Evolutionary conservation across 2,113 vertebrate genomes (phyloP).

Genomic region (Neolamprologus longior): DNA sequence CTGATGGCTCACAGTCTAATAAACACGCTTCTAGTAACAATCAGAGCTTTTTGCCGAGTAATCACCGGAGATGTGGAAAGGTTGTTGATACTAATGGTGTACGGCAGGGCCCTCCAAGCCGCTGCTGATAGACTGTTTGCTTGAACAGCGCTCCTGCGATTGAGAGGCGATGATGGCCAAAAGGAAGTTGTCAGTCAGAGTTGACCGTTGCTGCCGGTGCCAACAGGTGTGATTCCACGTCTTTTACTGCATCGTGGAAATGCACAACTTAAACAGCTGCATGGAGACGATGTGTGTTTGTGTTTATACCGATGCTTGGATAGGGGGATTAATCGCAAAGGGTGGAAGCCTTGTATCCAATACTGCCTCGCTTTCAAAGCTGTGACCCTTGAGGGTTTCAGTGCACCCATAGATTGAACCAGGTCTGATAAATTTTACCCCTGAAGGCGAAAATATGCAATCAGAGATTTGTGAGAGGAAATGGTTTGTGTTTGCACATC

Average conservation of each 20-base stretch:
- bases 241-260: slow-evolving; percentile 20
- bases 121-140: slow-evolving; percentile 63
- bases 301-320: neutral
- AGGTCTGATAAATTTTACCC: neutral
- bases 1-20: slow-evolving; percentile 13
- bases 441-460: neutral
- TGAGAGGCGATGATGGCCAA: slow-evolving; percentile 55
- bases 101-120: slow-evolving; percentile 14
- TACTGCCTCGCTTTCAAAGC: slow-evolving; percentile 5
- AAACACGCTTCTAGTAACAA: slow-evolving; percentile 28
- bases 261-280: slow-evolving; percentile 49
- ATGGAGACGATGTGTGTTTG: neutral
- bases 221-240: slow-evolving; percentile 56
- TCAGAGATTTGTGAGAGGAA: neutral
- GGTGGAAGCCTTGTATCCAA: slow-evolving; percentile 1
- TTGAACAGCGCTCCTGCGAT: slow-evolving; percentile 49
- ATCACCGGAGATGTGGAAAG: slow-evolving; percentile 28
- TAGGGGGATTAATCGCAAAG: slow-evolving; percentile 8
- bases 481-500: neutral
- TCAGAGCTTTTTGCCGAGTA: slow-evolving; percentile 13
- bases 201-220: slow-evolving; percentile 21
- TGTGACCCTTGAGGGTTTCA: neutral
- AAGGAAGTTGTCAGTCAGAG: slow-evolving; percentile 57
- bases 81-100: slow-evolving; percentile 45
- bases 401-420: neutral